Conservation (phyloP, 2,113 vertebrate genomes). For the Ceyx melanurus region DNA sequence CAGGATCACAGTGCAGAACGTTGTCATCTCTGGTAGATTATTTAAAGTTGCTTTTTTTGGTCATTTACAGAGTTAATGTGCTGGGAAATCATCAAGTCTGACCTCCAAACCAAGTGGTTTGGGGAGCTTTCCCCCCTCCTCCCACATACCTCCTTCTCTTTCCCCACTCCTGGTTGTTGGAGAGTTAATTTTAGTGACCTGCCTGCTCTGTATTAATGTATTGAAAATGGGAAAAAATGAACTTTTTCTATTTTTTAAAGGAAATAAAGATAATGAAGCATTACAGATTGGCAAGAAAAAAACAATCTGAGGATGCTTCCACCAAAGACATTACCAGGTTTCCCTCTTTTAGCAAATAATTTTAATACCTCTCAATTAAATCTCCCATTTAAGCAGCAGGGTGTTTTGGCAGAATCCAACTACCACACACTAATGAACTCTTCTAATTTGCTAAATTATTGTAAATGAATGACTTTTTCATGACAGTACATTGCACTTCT, state of each 20-base stretch:
- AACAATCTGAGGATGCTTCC: background rate
- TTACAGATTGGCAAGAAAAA: slow-evolving; percentile 5
- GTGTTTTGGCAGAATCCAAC: slow-evolving; percentile 53
- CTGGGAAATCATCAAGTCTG: slow-evolving; percentile 24
- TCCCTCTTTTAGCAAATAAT: slow-evolving; percentile 48
- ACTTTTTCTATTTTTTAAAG: background rate
- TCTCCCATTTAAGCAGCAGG: slow-evolving; percentile 61
- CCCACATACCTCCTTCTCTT: background rate
- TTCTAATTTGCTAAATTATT: slow-evolving; percentile 67
- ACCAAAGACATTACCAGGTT: slow-evolving; percentile 10
- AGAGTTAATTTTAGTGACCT: background rate
- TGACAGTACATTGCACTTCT: slow-evolving; percentile 58
- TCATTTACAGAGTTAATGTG: slow-evolving; percentile 11
- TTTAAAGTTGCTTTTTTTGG: slow-evolving; percentile 26
- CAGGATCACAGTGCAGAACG: background rate
- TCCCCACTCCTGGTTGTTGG: background rate
- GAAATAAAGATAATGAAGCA: background rate
- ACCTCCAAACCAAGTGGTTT: slow-evolving; percentile 15
- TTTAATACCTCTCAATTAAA: slow-evolving; percentile 67
- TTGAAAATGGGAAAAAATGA: background rate
- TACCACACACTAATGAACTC: slow-evolving; percentile 54
- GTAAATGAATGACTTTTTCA: slow-evolving; percentile 58
- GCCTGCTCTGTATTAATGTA: background rate
- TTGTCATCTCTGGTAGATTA: slow-evolving; percentile 38
- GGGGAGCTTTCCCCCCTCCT: background rate